These are phyloP conservation scores for Chouioia cunea DNA, from an alignment of 2,888 invertebrate species.

Conservation along the genomic window DNA sequence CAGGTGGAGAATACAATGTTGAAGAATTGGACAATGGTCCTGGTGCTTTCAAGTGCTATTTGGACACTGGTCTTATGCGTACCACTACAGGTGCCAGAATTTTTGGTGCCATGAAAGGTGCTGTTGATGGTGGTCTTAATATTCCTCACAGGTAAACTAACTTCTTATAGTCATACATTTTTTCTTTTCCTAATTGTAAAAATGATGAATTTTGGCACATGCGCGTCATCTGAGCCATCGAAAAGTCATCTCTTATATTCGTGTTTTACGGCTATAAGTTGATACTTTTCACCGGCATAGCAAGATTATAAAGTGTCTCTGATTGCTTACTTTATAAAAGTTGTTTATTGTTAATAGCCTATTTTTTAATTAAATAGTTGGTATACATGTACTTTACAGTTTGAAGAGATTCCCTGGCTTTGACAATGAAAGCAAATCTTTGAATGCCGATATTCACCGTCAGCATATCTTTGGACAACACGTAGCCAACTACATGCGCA, in stretches of 20 bases:
- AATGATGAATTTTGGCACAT: conserved; percentile 75
- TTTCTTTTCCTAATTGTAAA: conserved; percentile 16
- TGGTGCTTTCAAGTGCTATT: conserved; percentile 95
- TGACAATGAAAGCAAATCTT: conserved; percentile 91
- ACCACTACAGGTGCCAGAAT: conserved; percentile 98
- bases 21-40: conserved; percentile 93
- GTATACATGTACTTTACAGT: conserved; percentile 68
- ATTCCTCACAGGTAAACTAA: conserved; percentile 87
- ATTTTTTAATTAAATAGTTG: neutral
- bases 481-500: conserved; percentile 97
- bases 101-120: conserved; percentile 99
- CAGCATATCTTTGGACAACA: conserved; percentile 98
- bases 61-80: conserved; percentile 97
- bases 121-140: conserved; percentile 98
- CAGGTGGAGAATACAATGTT: conserved; percentile 96
- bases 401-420: conserved; percentile 98
- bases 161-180: neutral
- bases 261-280: conserved; percentile 61
- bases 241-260: conserved; percentile 53
- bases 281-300: conserved; percentile 54
- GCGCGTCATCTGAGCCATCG: conserved; percentile 72
- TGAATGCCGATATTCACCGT: conserved; percentile 96
- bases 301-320: conserved; percentile 64
- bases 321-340: conserved; percentile 50
- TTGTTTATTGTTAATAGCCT: neutral